These are phyloP conservation scores for Drosophila borealis DNA, from an alignment of 2,888 invertebrate genomes.

Conservation along the genomic window DNA sequence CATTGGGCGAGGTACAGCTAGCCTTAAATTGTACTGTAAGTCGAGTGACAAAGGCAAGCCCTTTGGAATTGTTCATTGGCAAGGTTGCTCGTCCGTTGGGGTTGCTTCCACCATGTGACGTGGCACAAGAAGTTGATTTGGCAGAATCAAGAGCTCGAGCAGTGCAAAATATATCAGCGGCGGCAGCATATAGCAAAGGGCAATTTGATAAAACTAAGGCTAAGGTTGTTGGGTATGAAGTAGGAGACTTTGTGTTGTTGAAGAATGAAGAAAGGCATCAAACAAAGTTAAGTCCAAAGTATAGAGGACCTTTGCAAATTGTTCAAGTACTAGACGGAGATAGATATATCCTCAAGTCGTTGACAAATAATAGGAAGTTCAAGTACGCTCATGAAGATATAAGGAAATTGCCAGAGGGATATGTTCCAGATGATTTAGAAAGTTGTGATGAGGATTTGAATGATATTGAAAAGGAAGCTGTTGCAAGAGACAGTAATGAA, in stretches of 20 bases:
- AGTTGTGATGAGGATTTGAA: too few relatives aligned
- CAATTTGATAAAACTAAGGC: slow-evolving; percentile 1
- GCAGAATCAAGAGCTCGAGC: neutral
- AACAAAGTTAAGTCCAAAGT: neutral
- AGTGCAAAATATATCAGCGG: neutral
- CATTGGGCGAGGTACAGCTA: too few relatives aligned
- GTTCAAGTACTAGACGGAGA: neutral
- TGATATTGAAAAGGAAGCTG: too few relatives aligned
- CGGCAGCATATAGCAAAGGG: neutral
- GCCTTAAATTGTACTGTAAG: neutral
- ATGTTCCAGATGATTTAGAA: too few relatives aligned
- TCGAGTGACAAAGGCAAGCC: neutral
- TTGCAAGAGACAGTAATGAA: too few relatives aligned
- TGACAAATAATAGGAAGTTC: neutral
- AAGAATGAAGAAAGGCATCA: neutral
- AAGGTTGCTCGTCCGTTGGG: neutral
- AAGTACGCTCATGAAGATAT: too few relatives aligned
- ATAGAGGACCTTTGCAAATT: neutral
- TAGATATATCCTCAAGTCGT: neutral
- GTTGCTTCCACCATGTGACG: neutral
- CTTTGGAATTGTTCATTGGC: neutral
- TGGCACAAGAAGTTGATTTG: neutral
- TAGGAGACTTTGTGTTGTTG: too few relatives aligned
- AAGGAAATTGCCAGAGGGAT: too few relatives aligned
- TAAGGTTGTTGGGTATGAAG: too few relatives aligned